Evolutionary conservation across 2,797 vertebrate species (phyloP).

Genomic region (Echiichthys vipera): DNA sequence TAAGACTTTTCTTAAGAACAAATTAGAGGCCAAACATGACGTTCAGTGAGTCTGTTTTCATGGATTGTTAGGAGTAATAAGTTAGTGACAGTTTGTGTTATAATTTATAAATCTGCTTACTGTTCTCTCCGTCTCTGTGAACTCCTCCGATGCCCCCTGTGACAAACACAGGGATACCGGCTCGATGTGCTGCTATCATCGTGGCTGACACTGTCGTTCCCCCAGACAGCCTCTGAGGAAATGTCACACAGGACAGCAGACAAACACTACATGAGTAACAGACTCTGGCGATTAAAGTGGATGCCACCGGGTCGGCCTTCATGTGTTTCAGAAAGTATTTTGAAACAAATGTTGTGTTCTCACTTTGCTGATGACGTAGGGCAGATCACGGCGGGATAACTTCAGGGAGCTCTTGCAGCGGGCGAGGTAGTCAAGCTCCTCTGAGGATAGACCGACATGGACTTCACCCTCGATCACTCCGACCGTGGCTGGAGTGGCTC

Average conservation of each 20-base stretch:
- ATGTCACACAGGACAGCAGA: neutral
- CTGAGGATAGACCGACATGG: conserved; percentile 84
- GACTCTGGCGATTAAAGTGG: no score
- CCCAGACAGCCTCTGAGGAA: conserved; percentile 87
- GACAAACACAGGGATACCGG: conserved; percentile 90
- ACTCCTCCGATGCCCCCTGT: conserved; percentile 94
- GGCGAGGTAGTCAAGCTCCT: conserved; percentile 87
- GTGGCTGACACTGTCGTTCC: conserved; percentile 93
- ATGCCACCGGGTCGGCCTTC: no score
- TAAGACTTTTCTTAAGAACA: no score
- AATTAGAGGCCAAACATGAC: no score
- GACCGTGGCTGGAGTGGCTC: conserved; percentile 88
- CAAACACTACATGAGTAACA: neutral
- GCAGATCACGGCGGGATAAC: conserved; percentile 90
- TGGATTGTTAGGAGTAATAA: neutral
- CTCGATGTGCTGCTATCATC: conserved; percentile 90
- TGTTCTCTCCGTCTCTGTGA: conserved; percentile 90
- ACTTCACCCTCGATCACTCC: conserved; percentile 87
- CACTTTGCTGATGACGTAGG: conserved; percentile 90
- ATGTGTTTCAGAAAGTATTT: no score
- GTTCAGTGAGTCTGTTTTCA: neutral
- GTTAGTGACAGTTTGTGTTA: neutral
- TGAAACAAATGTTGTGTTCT: no score
- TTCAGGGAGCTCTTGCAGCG: conserved; percentile 76
- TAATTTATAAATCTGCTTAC: conserved; percentile 74